Evolutionary conservation across 2,797 vertebrate genomes (phyloP).

Genomic region (Enteromius paludinosus): DNA sequence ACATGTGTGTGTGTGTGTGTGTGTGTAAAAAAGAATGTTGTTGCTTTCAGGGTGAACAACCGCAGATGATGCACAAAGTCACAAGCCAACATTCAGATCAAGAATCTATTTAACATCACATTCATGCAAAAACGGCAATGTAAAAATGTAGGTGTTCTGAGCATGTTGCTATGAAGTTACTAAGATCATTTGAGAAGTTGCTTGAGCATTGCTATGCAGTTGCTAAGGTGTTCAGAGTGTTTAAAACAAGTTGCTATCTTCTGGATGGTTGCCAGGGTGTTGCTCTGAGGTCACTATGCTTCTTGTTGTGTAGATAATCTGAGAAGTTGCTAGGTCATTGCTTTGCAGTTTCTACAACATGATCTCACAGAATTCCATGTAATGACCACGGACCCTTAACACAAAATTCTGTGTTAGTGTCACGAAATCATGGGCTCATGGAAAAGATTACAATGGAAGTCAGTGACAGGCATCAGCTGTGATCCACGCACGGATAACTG

Average conservation of each 20-base stretch:
- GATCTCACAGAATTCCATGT: too few relatives aligned
- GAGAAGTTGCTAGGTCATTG: neutral
- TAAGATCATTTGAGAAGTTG: neutral
- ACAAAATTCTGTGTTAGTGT: too few relatives aligned
- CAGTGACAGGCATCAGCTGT: too few relatives aligned
- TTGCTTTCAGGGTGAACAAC: neutral
- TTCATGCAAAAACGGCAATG: neutral
- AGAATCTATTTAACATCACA: neutral
- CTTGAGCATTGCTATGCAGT: neutral
- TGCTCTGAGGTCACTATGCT: neutral
- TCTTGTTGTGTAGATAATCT: neutral
- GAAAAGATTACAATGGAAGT: too few relatives aligned
- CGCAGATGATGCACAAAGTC: neutral
- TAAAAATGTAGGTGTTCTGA: neutral
- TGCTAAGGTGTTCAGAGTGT: neutral
- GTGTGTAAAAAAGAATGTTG: neutral
- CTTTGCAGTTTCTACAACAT: neutral
- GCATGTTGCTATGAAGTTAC: too few relatives aligned
- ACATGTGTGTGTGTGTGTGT: too few relatives aligned
- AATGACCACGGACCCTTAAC: too few relatives aligned
- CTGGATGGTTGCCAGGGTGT: too few relatives aligned
- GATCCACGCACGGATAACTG: too few relatives aligned
- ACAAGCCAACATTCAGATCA: neutral
- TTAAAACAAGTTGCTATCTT: neutral
- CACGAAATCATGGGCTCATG: too few relatives aligned